Evolutionary conservation across 1,140 invertebrate species (phyloP).

Genomic region (Drosophila orosa): DNA sequence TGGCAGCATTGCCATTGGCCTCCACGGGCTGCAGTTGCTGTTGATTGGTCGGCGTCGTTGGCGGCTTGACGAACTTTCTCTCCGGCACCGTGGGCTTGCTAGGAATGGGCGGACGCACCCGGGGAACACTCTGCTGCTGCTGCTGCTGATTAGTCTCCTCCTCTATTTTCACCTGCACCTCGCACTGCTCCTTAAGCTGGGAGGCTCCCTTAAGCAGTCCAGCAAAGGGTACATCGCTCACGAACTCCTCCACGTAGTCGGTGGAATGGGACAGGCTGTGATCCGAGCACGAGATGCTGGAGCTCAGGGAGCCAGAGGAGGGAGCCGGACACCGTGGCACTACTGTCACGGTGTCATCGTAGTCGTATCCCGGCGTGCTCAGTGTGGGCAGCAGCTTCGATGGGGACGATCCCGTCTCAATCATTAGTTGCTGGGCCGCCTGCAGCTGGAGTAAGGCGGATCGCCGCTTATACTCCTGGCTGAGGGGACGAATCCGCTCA

Average conservation of each 20-base stretch:
- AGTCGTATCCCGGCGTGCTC: conserved; percentile 66
- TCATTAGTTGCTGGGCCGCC: conserved; percentile 73
- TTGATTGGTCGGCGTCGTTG: conserved; percentile 62
- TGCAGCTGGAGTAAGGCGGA: conserved; percentile 74
- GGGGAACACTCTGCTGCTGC: conserved; percentile 53
- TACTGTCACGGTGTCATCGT: conserved; percentile 71
- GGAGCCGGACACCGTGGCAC: conserved; percentile 71
- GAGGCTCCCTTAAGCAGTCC: conserved; percentile 92
- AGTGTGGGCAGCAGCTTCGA: conserved; percentile 67
- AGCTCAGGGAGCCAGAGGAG: conserved; percentile 79
- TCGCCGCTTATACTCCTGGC: conserved; percentile 86
- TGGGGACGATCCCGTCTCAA: conserved; percentile 76
- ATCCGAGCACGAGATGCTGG: conserved; percentile 88
- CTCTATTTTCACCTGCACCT: conserved; percentile 27
- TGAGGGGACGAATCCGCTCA: conserved; percentile 94
- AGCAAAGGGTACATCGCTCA: conserved; percentile 93
- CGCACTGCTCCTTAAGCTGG: conserved; percentile 51
- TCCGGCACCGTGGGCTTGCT: conserved; percentile 69
- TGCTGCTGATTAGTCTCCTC: conserved; percentile 37
- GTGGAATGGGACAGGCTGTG: conserved; percentile 90
- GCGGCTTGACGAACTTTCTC: conserved; percentile 64
- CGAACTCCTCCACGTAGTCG: conserved; percentile 93
- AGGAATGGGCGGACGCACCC: conserved; percentile 62
- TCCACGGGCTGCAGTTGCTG: conserved; percentile 45
- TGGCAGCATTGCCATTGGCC: conserved; percentile 55